These are phyloP conservation scores for Melieria crassipennis DNA, from an alignment of 2,888 invertebrate genomes.

Conservation along the genomic window DNA sequence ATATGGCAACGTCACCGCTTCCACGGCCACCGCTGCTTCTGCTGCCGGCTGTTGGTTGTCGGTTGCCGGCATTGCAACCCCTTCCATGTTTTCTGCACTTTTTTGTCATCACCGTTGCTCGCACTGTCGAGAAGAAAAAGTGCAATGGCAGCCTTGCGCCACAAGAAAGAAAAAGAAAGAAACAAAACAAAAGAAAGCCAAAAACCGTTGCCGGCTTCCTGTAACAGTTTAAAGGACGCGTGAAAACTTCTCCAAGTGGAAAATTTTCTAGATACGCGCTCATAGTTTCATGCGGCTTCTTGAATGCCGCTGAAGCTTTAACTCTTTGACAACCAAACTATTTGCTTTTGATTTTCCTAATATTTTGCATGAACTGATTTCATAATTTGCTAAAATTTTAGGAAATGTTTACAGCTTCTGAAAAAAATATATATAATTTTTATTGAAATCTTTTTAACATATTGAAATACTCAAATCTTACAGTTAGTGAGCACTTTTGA, in stretches of 20 bases:
- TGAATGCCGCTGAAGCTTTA: too few relatives aligned
- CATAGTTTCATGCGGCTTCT: too few relatives aligned
- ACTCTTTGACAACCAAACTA: too few relatives aligned
- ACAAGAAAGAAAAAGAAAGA: not conserved
- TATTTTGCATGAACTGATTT: too few relatives aligned
- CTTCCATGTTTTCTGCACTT: conserved; percentile 35
- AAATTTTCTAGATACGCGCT: conserved; percentile 37
- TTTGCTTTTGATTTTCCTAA: too few relatives aligned
- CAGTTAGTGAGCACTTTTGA: too few relatives aligned
- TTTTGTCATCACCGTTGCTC: not conserved
- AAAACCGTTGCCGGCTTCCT: not conserved
- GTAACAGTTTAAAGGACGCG: conserved; percentile 28
- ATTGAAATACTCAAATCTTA: too few relatives aligned
- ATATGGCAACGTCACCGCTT: conserved; percentile 19
- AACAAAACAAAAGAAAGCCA: not conserved
- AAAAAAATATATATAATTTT: too few relatives aligned
- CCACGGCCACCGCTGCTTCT: conserved; percentile 34
- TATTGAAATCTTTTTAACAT: too few relatives aligned
- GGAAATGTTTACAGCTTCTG: too few relatives aligned
- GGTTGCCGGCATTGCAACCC: conserved; percentile 12
- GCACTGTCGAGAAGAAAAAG: not conserved
- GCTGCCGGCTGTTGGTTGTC: conserved; percentile 1
- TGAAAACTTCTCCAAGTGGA: conserved; percentile 45
- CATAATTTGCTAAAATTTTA: too few relatives aligned
- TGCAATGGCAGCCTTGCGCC: not conserved